Conservation (phyloP, 1,140 invertebrate genomes). For the Brachionus manjavacas region DNA sequence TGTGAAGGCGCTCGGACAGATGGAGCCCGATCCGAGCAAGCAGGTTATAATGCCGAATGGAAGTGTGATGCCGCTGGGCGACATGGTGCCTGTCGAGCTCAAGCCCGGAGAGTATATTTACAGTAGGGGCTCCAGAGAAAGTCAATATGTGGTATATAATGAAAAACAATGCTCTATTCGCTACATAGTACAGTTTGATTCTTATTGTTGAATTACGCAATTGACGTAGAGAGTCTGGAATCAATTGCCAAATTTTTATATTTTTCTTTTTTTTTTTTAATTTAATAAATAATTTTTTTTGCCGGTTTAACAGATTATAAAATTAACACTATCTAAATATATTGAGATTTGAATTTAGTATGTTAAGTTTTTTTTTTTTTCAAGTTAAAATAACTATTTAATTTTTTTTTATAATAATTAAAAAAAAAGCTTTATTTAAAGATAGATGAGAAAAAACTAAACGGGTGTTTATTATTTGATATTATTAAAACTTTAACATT, state of each 20-base stretch:
- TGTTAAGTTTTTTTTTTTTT: background rate
- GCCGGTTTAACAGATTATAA: background rate
- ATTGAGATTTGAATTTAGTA: background rate
- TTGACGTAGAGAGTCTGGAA: background rate
- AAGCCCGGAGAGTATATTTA: slow-evolving; percentile 42
- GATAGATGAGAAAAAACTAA: background rate
- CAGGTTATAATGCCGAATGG: slow-evolving; percentile 49
- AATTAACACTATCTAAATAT: background rate
- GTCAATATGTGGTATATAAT: slow-evolving; percentile 58
- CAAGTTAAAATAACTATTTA: background rate
- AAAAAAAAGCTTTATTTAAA: background rate
- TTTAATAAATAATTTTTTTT: background rate
- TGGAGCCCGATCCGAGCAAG: slow-evolving; percentile 48
- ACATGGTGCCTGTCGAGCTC: slow-evolving; percentile 44
- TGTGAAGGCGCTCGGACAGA: slow-evolving; percentile 48
- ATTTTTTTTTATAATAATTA: background rate
- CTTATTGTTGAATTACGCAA: slow-evolving; percentile 29
- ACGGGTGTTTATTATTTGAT: background rate
- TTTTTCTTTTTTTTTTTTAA: background rate
- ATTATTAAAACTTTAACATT: background rate
- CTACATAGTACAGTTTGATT: slow-evolving; percentile 53
- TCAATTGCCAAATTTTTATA: background rate
- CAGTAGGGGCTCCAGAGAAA: slow-evolving; percentile 48
- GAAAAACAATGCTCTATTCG: slow-evolving; percentile 54
- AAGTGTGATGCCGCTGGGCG: slow-evolving; percentile 50